Conservation (phyloP, 2,888 invertebrate genomes). For the Meliscaeva auricollis region DNA sequence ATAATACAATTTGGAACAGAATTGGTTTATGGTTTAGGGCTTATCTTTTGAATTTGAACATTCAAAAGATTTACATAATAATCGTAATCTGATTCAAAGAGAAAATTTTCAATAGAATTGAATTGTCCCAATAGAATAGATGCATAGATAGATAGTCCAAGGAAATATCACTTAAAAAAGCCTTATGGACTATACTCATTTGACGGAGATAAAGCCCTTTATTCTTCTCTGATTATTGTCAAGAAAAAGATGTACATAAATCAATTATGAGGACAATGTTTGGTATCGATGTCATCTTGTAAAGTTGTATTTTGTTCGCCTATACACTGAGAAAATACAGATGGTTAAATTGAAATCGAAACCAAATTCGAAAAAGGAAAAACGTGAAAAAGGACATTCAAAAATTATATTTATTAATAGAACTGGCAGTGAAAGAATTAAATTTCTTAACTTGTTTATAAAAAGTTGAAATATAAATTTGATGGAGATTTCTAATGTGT, state of each 20-base stretch:
- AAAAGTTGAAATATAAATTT: no score
- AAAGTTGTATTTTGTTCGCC: not conserved
- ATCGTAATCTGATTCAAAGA: slow-evolving; percentile 5
- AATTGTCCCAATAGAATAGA: not conserved
- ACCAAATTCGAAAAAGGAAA: no score
- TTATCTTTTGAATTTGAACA: slow-evolving; percentile 11
- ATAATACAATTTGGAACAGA: not conserved
- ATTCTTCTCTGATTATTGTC: slow-evolving; percentile 6
- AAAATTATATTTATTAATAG: no score
- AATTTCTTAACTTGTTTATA: no score
- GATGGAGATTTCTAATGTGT: no score
- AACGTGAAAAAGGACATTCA: no score
- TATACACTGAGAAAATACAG: no score
- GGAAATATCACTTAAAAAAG: not conserved
- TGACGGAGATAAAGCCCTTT: not conserved
- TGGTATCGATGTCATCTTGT: not conserved
- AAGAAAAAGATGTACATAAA: not conserved
- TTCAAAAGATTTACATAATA: slow-evolving; percentile 25
- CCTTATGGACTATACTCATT: not conserved
- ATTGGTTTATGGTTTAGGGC: not conserved
- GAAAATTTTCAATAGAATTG: slow-evolving; percentile 11
- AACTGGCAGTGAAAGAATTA: no score
- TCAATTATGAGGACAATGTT: slow-evolving; percentile 5
- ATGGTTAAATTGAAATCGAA: no score
- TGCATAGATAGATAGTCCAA: not conserved